These are phyloP conservation scores for Dromiciops gliroides DNA, from an alignment of 2,113 vertebrate genomes.

Conservation along the genomic window DNA sequence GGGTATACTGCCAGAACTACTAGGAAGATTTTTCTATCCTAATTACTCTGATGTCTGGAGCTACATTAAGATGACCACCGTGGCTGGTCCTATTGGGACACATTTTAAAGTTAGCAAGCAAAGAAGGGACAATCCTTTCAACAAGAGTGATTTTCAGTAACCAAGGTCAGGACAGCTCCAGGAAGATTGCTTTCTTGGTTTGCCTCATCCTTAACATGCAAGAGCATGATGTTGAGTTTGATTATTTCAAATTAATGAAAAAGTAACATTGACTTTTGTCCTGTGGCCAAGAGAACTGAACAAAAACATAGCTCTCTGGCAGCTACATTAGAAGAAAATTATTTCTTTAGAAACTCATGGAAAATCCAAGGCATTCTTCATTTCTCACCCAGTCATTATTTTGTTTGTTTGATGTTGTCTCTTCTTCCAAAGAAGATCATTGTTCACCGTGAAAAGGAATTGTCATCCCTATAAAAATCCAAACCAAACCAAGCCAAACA, in stretches of 20 bases:
- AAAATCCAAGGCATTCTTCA: slow-evolving; percentile 59
- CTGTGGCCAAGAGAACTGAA: slow-evolving; percentile 11
- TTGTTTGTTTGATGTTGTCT: background rate
- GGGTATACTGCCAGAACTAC: slow-evolving; percentile 39
- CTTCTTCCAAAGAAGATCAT: background rate
- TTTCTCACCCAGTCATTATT: slow-evolving; percentile 6
- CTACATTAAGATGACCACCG: slow-evolving; percentile 51
- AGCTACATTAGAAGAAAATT: slow-evolving; percentile 25
- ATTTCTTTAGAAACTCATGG: slow-evolving; percentile 54
- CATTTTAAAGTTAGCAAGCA: slow-evolving; percentile 37
- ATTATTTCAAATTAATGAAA: slow-evolving; percentile 69
- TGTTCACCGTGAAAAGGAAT: slow-evolving; percentile 43
- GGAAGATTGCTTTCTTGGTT: slow-evolving; percentile 42
- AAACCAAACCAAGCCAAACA: too few species aligned
- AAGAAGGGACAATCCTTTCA: slow-evolving; percentile 10
- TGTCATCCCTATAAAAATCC: background rate
- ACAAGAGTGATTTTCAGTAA: background rate
- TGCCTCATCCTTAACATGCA: slow-evolving; percentile 4
- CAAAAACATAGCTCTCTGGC: slow-evolving; percentile 50
- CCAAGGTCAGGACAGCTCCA: background rate
- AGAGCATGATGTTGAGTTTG: slow-evolving; percentile 14
- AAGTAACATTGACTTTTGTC: slow-evolving; percentile 9
- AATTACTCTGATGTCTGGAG: slow-evolving; percentile 42
- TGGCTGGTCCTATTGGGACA: slow-evolving; percentile 1
- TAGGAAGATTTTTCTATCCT: slow-evolving; percentile 43